Percentiles rank a stretch among this genome's conserved stretches.
Evolutionary conservation across 2,888 invertebrate genomes (phyloP).

Genomic region (Gymnoscelis rufifasciata): DNA sequence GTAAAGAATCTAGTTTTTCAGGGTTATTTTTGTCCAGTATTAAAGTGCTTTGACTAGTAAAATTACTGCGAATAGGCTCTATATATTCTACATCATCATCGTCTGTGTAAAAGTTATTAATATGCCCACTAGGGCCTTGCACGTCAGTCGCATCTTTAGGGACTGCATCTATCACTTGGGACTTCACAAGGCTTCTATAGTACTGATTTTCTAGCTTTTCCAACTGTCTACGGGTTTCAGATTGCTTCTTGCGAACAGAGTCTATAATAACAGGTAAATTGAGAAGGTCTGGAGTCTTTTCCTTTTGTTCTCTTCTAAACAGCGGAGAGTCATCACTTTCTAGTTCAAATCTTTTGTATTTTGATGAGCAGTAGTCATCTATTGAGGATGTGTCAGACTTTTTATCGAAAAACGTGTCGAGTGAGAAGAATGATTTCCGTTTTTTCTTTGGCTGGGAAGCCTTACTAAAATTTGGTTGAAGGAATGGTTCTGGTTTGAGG

Average conservation of each 20-base stretch:
- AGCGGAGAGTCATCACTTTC: slow-evolving; percentile 74
- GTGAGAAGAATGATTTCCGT: slow-evolving; percentile 71
- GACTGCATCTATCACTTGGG: slow-evolving; percentile 65
- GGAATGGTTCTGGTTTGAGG: slow-evolving; percentile 55
- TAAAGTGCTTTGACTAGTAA: slow-evolving; percentile 72
- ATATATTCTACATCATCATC: slow-evolving; percentile 74
- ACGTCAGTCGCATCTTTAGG: slow-evolving; percentile 68
- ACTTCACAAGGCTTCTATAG: slow-evolving; percentile 62
- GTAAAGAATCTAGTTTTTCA: slow-evolving; percentile 58
- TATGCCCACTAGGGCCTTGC: slow-evolving; percentile 66
- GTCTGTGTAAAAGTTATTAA: slow-evolving; percentile 55
- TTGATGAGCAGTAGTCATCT: slow-evolving; percentile 74
- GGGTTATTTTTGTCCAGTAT: slow-evolving; percentile 64
- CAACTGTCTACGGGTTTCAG: slow-evolving; percentile 66
- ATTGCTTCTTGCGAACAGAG: slow-evolving; percentile 68
- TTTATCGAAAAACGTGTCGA: slow-evolving; percentile 76
- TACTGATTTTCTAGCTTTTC: slow-evolving; percentile 74
- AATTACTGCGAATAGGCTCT: slow-evolving; percentile 72
- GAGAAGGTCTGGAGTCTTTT: slow-evolving; percentile 68
- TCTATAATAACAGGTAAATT: slow-evolving; percentile 71
- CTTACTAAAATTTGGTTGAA: slow-evolving; percentile 61
- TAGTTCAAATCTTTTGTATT: slow-evolving; percentile 73
- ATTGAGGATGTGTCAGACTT: slow-evolving; percentile 72
- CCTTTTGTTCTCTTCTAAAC: slow-evolving; percentile 58
- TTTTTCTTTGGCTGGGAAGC: slow-evolving; percentile 66